phyloP scores from a whole-genome alignment of 2,888 invertebrate species.

The Lasioglossum villosulum region DNA sequence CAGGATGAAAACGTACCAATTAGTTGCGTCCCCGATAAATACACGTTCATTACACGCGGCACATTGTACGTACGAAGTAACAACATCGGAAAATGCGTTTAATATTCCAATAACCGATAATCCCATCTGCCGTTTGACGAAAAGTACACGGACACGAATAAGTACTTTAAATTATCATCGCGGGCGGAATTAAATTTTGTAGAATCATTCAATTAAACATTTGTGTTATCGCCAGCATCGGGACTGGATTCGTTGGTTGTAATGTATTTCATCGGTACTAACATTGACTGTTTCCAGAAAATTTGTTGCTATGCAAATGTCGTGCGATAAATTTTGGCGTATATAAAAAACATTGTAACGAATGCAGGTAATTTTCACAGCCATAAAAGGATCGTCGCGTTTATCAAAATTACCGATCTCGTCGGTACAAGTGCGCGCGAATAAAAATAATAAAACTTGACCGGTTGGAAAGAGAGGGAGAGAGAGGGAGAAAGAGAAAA shows the following conservation, averaged over 20 bases:
- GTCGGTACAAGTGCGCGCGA: not conserved
- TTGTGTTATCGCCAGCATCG: not conserved
- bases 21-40: not conserved
- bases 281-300: not conserved
- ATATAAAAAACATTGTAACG: not conserved
- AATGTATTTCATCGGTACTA: not conserved
- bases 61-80: not conserved
- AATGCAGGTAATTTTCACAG: not conserved
- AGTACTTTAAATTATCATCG: not conserved
- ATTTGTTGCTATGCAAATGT: not conserved
- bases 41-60: not conserved
- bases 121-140: not conserved
- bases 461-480: not conserved
- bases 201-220: not conserved
- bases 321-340: not conserved
- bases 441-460: not conserved
- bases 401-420: not conserved
- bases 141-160: not conserved
- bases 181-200: not conserved
- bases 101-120: not conserved
- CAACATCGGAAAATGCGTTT: not conserved
- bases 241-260: not conserved
- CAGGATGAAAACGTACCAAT: conserved; percentile 17
- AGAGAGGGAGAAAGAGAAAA: not conserved
- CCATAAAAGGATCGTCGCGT: not conserved